Conservation (phyloP, 2,113 vertebrate genomes). For the rat (Rattus norvegicus) region DNA sequence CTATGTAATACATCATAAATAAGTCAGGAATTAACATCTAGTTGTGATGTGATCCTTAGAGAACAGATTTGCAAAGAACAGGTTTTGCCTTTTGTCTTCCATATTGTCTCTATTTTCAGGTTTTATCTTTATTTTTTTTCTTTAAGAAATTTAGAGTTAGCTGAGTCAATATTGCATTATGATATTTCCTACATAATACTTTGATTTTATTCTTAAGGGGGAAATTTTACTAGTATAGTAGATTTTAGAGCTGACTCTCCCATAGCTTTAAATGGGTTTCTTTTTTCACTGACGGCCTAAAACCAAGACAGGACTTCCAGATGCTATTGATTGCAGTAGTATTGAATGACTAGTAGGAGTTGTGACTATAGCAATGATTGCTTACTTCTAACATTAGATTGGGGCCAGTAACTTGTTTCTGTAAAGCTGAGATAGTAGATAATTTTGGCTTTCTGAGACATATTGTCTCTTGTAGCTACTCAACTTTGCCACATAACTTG, state of each 20-base stretch:
- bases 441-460: not conserved
- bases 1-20: not conserved
- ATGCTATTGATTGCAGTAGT: not conserved
- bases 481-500: not conserved
- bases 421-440: not conserved
- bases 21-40: not conserved
- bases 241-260: not conserved
- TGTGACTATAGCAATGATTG: not conserved
- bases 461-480: not conserved
- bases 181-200: not conserved
- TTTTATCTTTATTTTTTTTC: not conserved
- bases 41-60: not conserved
- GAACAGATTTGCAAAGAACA: not conserved
- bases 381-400: not conserved
- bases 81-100: not conserved
- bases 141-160: not conserved
- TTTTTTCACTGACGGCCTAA: not conserved
- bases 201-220: not conserved
- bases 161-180: not conserved
- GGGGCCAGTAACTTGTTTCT: not conserved
- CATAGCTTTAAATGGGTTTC: not conserved
- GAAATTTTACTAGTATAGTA: not conserved
- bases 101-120: not conserved
- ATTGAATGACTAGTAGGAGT: not conserved
- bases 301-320: not conserved